These are phyloP conservation scores for Acanthisitta chloris DNA, from an alignment of 2,113 vertebrate genomes.

Conservation along the genomic window DNA sequence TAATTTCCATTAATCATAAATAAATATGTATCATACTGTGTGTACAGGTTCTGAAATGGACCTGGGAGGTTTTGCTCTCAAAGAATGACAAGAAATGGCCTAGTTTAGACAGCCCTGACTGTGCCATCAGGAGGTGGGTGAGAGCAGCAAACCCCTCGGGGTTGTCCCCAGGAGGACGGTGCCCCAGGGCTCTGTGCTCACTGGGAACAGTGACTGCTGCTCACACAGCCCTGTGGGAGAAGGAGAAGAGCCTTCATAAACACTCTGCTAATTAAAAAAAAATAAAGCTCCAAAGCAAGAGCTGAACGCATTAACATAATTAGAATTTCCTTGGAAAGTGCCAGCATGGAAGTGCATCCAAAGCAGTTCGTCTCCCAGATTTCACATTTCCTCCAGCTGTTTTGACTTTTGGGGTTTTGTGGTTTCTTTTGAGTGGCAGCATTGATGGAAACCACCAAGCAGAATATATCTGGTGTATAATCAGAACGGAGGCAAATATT, in stretches of 20 bases:
- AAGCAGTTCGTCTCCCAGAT: neutral
- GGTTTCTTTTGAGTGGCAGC: neutral
- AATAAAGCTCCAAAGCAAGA: neutral
- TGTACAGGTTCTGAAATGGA: neutral
- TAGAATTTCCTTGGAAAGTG: neutral
- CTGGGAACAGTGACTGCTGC: neutral
- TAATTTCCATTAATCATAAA: neutral
- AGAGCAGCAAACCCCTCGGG: neutral
- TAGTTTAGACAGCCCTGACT: neutral
- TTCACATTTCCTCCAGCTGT: neutral
- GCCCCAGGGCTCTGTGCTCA: neutral
- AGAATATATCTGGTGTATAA: neutral
- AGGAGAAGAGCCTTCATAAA: neutral
- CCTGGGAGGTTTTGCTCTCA: neutral
- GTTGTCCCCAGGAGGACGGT: accelerated
- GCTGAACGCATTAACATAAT: neutral
- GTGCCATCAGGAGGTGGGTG: accelerated
- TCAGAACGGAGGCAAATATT: neutral
- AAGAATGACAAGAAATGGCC: neutral
- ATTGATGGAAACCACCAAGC: neutral
- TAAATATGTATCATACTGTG: neutral
- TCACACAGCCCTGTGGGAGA: neutral
- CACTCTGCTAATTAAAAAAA: neutral
- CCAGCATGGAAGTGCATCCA: neutral
- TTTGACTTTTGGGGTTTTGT: neutral